A percentile compares a stretch with the other conserved stretches of the same genome.
Conservation (phyloP, 1,140 invertebrate species). For the Pachypsylla venusta region DNA sequence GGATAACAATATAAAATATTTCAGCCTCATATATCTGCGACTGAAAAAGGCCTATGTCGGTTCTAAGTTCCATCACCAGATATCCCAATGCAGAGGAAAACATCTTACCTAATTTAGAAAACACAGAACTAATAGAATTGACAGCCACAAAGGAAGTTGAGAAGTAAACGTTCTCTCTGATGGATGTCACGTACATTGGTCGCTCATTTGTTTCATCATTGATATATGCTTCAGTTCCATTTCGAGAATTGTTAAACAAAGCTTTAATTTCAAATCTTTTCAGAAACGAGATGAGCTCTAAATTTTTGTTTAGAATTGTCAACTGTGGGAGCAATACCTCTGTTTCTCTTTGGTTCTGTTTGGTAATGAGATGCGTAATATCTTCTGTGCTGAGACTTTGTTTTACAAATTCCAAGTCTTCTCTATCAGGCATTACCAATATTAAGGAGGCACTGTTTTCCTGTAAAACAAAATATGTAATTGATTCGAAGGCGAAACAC, state of each 20-base stretch:
- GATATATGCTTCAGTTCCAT: neutral
- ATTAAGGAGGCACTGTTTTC: conserved; percentile 22
- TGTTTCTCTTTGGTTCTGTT: conserved; percentile 20
- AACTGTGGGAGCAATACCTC: conserved; percentile 28
- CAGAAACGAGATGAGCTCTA: conserved; percentile 25
- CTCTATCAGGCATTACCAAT: conserved; percentile 25
- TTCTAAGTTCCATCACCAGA: too few relatives aligned
- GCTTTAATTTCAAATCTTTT: conserved; percentile 21
- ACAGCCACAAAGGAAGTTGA: conserved; percentile 27
- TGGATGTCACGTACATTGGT: conserved; percentile 18
- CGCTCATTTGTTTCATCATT: neutral
- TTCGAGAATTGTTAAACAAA: conserved; percentile 16
- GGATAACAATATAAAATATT: too few relatives aligned
- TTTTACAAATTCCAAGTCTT: conserved; percentile 22
- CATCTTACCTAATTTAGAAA: conserved; percentile 22
- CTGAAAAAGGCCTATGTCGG: too few relatives aligned
- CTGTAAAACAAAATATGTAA: conserved; percentile 14
- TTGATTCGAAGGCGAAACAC: neutral
- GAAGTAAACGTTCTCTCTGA: conserved; percentile 28
- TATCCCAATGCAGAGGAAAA: too few relatives aligned
- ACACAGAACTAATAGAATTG: conserved; percentile 26
- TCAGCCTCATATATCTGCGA: too few relatives aligned
- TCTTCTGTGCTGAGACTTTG: conserved; percentile 22
- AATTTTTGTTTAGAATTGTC: conserved; percentile 22
- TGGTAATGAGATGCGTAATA: conserved; percentile 19